Evolutionary conservation across 2,113 vertebrate species (phyloP), one percentile per base, ranked within the genome.

Genomic region (Entosphenus tridentatus): DNA sequence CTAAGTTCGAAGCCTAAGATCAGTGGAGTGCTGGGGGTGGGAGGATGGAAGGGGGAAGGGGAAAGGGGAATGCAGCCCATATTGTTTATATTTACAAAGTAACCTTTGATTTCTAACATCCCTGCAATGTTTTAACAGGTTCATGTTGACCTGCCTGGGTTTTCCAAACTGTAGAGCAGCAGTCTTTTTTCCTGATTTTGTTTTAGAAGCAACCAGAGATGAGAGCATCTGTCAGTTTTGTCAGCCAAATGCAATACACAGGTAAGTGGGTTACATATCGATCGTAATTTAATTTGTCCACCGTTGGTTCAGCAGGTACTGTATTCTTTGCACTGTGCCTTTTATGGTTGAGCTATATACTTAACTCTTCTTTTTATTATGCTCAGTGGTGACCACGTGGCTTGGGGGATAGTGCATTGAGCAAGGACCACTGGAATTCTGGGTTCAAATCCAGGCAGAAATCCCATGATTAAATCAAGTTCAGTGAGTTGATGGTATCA

Each of bases 181-280:
- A 0, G 68, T 92, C 56, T 98, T 91, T 91, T 88, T 98, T 76
- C 92, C 93, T 0, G 84, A 89, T 68, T 82, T 78, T 0, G 86
- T 96, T 70, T 77, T 91, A 72, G 93, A 93, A n/a, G 89, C 87
- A 76, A 81, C 77, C 77, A 82, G 84, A 74, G 89, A 93, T 0
- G 81, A 77, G 2, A 83, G 83, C 1, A 1, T 88, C 68, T 98
- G 93, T 75, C 74, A 79, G 0, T 80, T 80, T 5, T 98, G 93
- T 73, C 73, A 70, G 68, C 93, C 93, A 0, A 76, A 73, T 8
- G 88, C 89, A 0, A 78, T 98, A 55, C 81, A 98, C 79, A 88
- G 84, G 93, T 95, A 70, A 82, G 85, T 57, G 8, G 1, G 9
- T 11, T 16, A 5, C 39, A 11, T 12, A 13, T 56, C 6, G 16